Evolutionary conservation across 2,113 vertebrate genomes (phyloP).

Genomic region (Mugil cephalus): DNA sequence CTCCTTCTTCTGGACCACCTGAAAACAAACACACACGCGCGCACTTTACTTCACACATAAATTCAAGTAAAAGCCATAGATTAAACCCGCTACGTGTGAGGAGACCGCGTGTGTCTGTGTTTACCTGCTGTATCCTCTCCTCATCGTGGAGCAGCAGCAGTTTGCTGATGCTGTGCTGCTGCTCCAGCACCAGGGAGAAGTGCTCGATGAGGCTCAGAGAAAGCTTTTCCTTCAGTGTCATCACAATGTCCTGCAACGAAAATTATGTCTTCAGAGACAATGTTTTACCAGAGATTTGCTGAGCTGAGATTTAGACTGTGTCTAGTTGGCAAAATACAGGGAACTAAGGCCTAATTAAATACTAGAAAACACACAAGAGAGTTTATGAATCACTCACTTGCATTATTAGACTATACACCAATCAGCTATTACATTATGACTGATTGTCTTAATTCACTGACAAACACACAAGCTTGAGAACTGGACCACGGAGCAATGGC

Average conservation of each 20-base stretch:
- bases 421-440: too few species aligned
- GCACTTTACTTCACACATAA: background rate
- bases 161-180: conserved; percentile 90
- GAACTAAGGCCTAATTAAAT: too few species aligned
- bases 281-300: conserved; percentile 31
- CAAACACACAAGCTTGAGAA: too few species aligned
- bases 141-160: conserved; percentile 93
- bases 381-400: too few species aligned
- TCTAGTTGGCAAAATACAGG: too few species aligned
- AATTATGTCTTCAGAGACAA: conserved; percentile 18
- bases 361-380: too few species aligned
- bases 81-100: background rate
- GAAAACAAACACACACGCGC: conserved; percentile 5
- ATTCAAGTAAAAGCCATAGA: background rate
- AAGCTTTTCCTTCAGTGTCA: conserved; percentile 96
- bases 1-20: conserved; percentile 95
- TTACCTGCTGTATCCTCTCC: conserved; percentile 92
- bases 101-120: conserved; percentile 4
- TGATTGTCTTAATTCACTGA: too few species aligned
- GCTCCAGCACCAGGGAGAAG: conserved; percentile 92
- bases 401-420: too few species aligned
- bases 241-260: conserved; percentile 91
- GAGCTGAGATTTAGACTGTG: background rate
- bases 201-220: conserved; percentile 90
- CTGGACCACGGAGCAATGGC: too few species aligned